Base-by-base conservation (phyloP, 2,113 vertebrate genomes). In the Notarius quadriscutis region DNA sequence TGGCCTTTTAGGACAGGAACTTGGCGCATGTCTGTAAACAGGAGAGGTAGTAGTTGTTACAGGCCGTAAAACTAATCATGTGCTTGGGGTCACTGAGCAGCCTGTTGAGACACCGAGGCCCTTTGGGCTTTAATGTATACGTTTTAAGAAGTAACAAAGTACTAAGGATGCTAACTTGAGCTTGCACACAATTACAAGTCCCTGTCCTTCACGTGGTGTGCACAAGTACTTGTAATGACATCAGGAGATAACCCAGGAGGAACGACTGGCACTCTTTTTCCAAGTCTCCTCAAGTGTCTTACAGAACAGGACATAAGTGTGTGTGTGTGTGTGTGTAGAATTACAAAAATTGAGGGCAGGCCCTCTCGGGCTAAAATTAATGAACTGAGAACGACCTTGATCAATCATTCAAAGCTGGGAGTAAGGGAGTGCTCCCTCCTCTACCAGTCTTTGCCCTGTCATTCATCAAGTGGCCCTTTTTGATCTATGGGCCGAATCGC, bases 401-500 rank as follows among this genome's bases (percentile, higher is more conserved):
- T 96, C 94, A 93, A 91, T 93, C 95, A 95, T 94, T 96, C 95
- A 94, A 93, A 95, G 92, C 94, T 92, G 91, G 88, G 91, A 91
- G 93, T 84, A 85, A 86, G 92, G 89, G 30, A 91, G 92, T 94
- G 90, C 92, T 93, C 93, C 94, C 93, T 94, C 93, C 95, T 95
- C 94, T 93, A 94, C 95, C 93, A 96, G 92, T 95, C 94, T 96
- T 93, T 94, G 94, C 96, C 94, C 93, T 92, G 94, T 93, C 94
- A 94, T 96, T 95, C 95, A 97, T 97, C 96, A 97, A 95, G 95
- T 95, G 94, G 92, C 93, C 86, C 91, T 94, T 95, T 96, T 97
- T 97, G 96, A 97, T 97, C 97, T 96, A 91, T 95, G 94, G 96
- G 95, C 95, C 95, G 96, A 94, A 96, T 96, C 96, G 96, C 91